Evolutionary conservation across 2,113 vertebrate genomes (phyloP), one percentile per base, ranked within the genome.

Genomic region (Gymnorhina tibicen): DNA sequence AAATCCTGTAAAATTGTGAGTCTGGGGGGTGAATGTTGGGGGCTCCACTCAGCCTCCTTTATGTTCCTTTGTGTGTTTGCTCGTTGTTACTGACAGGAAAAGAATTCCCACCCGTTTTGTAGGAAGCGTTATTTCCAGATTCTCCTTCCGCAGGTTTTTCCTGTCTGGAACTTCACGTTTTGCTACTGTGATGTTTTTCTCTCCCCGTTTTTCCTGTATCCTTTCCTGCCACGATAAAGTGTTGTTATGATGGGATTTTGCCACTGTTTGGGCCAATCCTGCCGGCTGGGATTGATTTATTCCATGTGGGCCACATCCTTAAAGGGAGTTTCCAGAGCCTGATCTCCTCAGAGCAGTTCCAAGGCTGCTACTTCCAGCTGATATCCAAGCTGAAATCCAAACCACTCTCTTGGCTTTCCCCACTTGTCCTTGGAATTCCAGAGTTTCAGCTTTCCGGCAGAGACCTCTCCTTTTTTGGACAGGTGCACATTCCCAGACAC

Each of bases 401-500:
- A 84, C 80, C 11, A 2, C 73, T 67, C 64, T 70, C 89, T 74
- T 93, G 95, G 94, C 93, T 95, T 88, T 84, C 83, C 42, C 33
- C 67, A 39, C 56, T 92, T 74, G 67, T 70, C 69, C 56, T 73
- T 32, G 77, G 55, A 95, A 91, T 95, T 89, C 73, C 95, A 91
- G 80, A 91, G 93, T 59, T 84, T 67, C 73, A 67, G 42, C 39
- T 95, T 91, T 89, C 93, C 92, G 84, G 52, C 55, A 62, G 14
- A 92, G 68, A 33, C 83, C 41, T 91, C 68, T 92, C 95, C 79
- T 86, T 89, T 91, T 95, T 93, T 95, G 91, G 94, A 55, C 80
- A 95, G 86, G 76, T 95, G 83, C 23, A 42, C 26, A 59, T 86
- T 88, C 63, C 59, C 70, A 82, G 85, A 37, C 80, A 27, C 56